Evolutionary conservation across 1,140 invertebrate species (phyloP), one percentile per base, ranked within the genome.

Genomic region (Riptortus pedestris): DNA sequence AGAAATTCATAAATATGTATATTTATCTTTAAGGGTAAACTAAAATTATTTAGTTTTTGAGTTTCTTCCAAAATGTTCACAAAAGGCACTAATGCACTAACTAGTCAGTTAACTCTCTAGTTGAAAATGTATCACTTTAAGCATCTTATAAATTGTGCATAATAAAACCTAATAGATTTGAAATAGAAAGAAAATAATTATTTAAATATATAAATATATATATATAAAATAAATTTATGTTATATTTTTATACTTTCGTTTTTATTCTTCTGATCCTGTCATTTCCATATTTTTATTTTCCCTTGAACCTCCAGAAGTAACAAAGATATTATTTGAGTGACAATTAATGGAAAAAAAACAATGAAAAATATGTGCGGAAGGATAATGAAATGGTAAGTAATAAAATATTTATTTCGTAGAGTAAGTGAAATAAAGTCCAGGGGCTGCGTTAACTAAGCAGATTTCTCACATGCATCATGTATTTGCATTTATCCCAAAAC

Each of bases 51-150:
- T 24, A 7, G 14, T 7, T 55, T 55, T 55, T 55, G 51, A 55
- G 51, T 55, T 55, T 24, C 51, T 55, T 55, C 51, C 51, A 55
- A 24, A 55, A 24, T 55, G 18, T 55, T 55, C 51, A 55, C 51
- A 55, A 55, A 55, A 55, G 51, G 51, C 51, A 55, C 51, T 55
- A 55, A 55, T 55, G 51, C 51, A 55, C 51, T 55, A 55, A 55
- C 51, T 55, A 55, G 51, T 55, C 51, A 55, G 24, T 24, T 24
- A 55, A 55, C 3, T 24, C 20, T 55, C 51, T 55, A 55, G 51
- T 55, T 55, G n/a, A 55, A 20, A 55, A 24, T 55, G 22, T 55
- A 24, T 55, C 51, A 55, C 51, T 27, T 55, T 55, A 55, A 55
- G 51, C 51, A 55, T 55, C 24, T 55, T 24, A 26, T 24, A 24